Evolutionary conservation across 2,888 invertebrate species (phyloP).

Genomic region (Bedellia somnulentella): DNA sequence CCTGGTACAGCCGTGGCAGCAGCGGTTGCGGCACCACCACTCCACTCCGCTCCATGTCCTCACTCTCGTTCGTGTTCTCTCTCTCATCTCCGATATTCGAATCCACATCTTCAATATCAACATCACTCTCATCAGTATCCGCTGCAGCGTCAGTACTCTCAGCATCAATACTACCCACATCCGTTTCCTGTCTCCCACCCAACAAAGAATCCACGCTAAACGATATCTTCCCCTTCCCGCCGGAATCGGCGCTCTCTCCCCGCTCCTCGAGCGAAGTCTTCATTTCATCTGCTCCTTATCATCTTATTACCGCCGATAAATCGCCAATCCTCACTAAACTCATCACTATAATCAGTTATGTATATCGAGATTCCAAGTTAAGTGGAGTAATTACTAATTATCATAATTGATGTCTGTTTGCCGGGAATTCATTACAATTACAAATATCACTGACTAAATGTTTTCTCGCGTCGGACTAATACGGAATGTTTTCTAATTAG

Average conservation of each 20-base stretch:
- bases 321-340: too few relatives aligned
- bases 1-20: slow-evolving; percentile 61
- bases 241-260: slow-evolving; percentile 38
- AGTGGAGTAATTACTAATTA: too few relatives aligned
- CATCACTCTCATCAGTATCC: slow-evolving; percentile 49
- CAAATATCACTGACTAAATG: too few relatives aligned
- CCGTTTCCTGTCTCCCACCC: slow-evolving; percentile 28
- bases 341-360: too few relatives aligned
- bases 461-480: too few relatives aligned
- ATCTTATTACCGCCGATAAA: slow-evolving; percentile 14
- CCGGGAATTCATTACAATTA: too few relatives aligned
- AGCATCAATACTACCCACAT: slow-evolving; percentile 38
- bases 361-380: too few relatives aligned
- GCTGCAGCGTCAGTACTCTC: slow-evolving; percentile 35
- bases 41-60: slow-evolving; percentile 48
- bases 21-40: slow-evolving; percentile 71
- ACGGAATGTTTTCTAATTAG: too few relatives aligned
- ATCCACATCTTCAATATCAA: slow-evolving; percentile 50
- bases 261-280: slow-evolving; percentile 57
- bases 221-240: slow-evolving; percentile 68
- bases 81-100: slow-evolving; percentile 42
- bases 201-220: slow-evolving; percentile 73
- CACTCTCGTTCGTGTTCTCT: slow-evolving; percentile 38
- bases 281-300: slow-evolving; percentile 50
- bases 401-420: too few relatives aligned